Evolutionary conservation across 2,888 invertebrate species (phyloP), one percentile per base, ranked within the genome.

Genomic region (Sesamia inferens): DNA sequence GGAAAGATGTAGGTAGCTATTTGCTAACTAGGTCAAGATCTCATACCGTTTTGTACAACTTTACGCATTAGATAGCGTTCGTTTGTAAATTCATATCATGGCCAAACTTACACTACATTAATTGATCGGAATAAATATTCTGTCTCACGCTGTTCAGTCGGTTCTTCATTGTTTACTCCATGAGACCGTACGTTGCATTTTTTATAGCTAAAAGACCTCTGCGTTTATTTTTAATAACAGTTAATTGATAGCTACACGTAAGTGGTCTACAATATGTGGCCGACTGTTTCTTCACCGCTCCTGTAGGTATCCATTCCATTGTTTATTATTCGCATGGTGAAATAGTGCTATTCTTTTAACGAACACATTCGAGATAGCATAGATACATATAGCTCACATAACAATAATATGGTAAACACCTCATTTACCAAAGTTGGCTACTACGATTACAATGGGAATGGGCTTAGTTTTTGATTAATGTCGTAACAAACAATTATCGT

Each of bases 171-270:
- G 71, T 74, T 85, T 83, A 76, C 70, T 72, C 76, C 87, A 88
- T 89, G 90, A 82, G 89, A 88, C 69, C 79, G 75, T 78, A 75
- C 67, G 47, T 57, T 76, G 68, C 61, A 67, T 64, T 75, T 81
- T 76, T 85, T 87, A 87, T 86, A 87, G 74, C 85, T 81, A 79
- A 82, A 73, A 74, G 79, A 85, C 84, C 76, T 82, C 82, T 78
- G 74, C 74, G 75, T 84, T 84, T 88, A 86, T 82, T 88, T 86
- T 85, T 89, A 88, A 89, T 88, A 75, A 84, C 79, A 83, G 84
- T 86, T 92, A 92, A 92, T 92, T 92, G 88, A 90, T 91, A 88
- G 90, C 86, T 90, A 85, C 69, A 31, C 31, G 31, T 31, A 84
- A 83, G 87, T 87, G 75, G 84, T 79, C 80, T 71, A 74, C 78